Conservation (phyloP, 23 tunicate species). For the Styela clava region DNA sequence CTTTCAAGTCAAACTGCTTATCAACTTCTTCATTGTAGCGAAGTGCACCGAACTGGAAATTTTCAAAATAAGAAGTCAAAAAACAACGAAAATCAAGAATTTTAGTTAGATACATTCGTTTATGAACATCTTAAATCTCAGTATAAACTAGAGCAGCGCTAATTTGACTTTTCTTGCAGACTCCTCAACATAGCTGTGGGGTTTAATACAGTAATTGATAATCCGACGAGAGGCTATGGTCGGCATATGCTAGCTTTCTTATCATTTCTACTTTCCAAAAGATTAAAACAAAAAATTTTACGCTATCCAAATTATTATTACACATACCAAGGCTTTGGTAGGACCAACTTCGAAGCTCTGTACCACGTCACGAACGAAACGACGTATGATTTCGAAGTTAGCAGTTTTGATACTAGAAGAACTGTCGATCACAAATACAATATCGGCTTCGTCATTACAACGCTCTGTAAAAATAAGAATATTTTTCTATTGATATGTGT, state of each 20-base stretch:
- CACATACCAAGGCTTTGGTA: conserved; percentile 56
- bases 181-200: no score
- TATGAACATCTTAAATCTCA: neutral
- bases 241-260: no score
- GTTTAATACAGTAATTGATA: no score
- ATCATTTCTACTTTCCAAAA: no score
- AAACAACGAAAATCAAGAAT: neutral
- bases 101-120: no score
- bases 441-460: conserved; percentile 73
- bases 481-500: neutral
- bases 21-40: conserved; percentile 74
- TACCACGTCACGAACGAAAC: conserved; percentile 39
- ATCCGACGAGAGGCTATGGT: no score
- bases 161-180: neutral
- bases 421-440: conserved; percentile 81
- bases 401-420: conserved; percentile 60
- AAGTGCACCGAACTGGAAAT: conserved; percentile 66
- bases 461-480: conserved; percentile 37
- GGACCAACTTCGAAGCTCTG: conserved; percentile 54
- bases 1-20: conserved; percentile 43
- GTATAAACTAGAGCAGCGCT: neutral
- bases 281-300: no score
- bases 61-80: neutral
- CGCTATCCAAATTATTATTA: no score
- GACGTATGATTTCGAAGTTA: conserved; percentile 47